Percentiles rank a stretch among this genome's conserved stretches.
Evolutionary conservation across 35 echinoderm and acorn worm genomes (phyloP).

Genomic region (Lytechinus pictus): DNA sequence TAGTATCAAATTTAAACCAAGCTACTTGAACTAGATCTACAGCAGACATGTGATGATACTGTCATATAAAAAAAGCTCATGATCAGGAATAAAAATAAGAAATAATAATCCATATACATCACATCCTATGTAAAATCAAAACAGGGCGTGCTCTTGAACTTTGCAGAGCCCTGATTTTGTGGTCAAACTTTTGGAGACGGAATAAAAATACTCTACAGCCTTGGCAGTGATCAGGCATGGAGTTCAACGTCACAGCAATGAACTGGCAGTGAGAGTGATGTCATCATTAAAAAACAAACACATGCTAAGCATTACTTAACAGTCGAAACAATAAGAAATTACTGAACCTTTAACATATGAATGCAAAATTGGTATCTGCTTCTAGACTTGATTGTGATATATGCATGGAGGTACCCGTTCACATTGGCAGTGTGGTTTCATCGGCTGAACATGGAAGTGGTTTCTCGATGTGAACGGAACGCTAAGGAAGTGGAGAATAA

Average conservation of each 20-base stretch:
- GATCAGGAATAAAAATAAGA: neutral
- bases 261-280: neutral
- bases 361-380: neutral
- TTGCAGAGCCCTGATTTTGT: neutral
- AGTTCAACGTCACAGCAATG: neutral
- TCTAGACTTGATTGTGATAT: neutral
- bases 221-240: neutral
- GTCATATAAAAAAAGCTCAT: neutral
- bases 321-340: neutral
- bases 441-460: neutral
- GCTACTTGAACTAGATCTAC: neutral
- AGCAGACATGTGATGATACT: neutral
- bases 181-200: neutral
- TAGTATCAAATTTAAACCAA: neutral
- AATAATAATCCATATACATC: neutral
- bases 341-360: neutral
- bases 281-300: neutral
- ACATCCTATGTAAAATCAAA: neutral
- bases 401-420: neutral
- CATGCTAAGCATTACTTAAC: neutral
- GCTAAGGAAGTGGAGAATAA: neutral
- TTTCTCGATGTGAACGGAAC: neutral
- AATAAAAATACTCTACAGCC: neutral
- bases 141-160: constrained; percentile 16
- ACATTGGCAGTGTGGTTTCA: neutral